Conservation (phyloP, 2,797 vertebrate genomes). For the Pelochelys cantorii region DNA sequence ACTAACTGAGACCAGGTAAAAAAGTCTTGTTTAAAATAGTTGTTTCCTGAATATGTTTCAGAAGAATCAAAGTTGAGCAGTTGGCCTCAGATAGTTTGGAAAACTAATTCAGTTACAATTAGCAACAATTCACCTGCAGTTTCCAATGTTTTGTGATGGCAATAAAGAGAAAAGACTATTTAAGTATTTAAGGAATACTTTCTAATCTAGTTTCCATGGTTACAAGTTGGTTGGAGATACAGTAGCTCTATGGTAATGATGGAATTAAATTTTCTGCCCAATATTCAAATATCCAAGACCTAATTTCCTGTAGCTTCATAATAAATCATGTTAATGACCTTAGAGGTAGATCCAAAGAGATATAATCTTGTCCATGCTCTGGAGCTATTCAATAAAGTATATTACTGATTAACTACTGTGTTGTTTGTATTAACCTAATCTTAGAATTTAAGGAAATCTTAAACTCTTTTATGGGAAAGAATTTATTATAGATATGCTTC, state of each 20-base stretch:
- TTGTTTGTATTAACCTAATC: constrained; percentile 24
- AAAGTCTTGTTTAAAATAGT: constrained; percentile 32
- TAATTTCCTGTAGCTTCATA: constrained; percentile 77
- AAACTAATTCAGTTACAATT: constrained; percentile 72
- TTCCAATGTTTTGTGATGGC: constrained; percentile 4
- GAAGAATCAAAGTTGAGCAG: constrained; percentile 23
- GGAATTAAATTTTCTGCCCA: constrained; percentile 73
- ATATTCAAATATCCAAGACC: constrained; percentile 76
- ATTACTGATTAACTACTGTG: constrained; percentile 6
- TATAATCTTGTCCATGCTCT: constrained; percentile 20
- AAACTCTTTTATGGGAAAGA: neutral
- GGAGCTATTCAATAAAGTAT: constrained; percentile 26
- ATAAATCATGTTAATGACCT: constrained; percentile 78
- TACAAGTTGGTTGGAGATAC: constrained; percentile 70
- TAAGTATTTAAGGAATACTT: constrained; percentile 59
- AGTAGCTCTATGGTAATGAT: constrained; percentile 59
- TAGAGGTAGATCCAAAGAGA: constrained; percentile 46
- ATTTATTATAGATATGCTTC: neutral
- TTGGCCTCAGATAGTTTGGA: constrained; percentile 29
- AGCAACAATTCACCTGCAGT: constrained; percentile 39
- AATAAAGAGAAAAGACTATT: constrained; percentile 57
- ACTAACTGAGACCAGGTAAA: constrained; percentile 33
- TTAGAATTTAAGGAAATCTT: neutral
- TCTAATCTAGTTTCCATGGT: constrained; percentile 75
- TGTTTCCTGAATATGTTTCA: constrained; percentile 61